A percentile compares a stretch with the other conserved stretches of the same genome.
Conservation (phyloP, 1,140 invertebrate genomes). For the Ceratitis capitata region DNA sequence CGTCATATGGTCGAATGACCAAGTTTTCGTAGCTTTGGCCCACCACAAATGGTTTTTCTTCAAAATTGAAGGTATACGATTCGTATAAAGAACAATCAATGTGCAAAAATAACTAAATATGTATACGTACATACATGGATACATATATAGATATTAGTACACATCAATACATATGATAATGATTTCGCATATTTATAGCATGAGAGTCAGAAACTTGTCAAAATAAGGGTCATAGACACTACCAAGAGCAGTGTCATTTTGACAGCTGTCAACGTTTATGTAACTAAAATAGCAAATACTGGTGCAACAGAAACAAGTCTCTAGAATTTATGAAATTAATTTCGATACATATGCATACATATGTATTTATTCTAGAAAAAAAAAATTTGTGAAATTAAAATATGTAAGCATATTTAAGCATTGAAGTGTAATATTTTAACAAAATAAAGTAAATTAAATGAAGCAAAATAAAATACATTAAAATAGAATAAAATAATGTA, state of each 20-base stretch:
- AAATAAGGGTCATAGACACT: not conserved
- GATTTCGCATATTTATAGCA: too few species aligned
- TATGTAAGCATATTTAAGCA: too few species aligned
- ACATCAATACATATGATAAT: too few species aligned
- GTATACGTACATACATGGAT: not conserved
- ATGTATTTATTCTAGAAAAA: not conserved
- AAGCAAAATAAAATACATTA: too few species aligned
- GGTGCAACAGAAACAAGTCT: too few species aligned
- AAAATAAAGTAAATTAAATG: too few species aligned
- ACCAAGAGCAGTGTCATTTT: not conserved
- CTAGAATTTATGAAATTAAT: too few species aligned
- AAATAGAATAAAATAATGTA: not conserved
- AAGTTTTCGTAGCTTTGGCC: not conserved
- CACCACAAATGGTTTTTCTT: not conserved
- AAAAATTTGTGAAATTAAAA: not conserved
- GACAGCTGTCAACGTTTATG: slow-evolving; percentile 3
- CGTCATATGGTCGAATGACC: not conserved
- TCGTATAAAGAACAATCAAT: too few species aligned
- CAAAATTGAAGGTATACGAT: too few species aligned
- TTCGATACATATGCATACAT: not conserved
- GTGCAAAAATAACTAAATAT: too few species aligned
- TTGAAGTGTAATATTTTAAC: not conserved
- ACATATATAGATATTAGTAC: not conserved
- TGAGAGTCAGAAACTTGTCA: not conserved
- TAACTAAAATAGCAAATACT: too few species aligned